Conservation (phyloP, 2,888 invertebrate genomes). For the Mongoloraphidia duomilia region DNA sequence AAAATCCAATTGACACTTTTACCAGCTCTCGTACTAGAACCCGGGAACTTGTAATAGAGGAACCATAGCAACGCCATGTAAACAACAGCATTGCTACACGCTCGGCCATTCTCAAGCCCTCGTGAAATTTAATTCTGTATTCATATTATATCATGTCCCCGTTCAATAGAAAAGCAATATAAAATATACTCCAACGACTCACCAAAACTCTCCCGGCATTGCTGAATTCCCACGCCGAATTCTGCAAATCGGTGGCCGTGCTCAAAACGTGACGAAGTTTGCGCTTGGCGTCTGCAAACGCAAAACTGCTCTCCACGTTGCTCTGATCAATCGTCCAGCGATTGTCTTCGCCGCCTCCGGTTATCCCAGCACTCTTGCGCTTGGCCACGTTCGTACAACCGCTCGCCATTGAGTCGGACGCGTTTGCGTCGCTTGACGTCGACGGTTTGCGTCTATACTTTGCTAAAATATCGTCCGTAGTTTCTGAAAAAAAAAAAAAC, state of each 20-base stretch:
- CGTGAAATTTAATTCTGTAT: no score
- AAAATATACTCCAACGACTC: no score
- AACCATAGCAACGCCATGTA: no score
- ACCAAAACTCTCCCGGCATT: constrained; percentile 5
- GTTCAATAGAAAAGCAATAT: no score
- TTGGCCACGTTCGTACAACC: constrained; percentile 25
- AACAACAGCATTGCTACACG: no score
- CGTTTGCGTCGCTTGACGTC: constrained; percentile 33
- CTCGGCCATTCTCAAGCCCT: no score
- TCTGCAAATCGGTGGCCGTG: constrained; percentile 41
- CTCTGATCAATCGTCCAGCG: constrained; percentile 35
- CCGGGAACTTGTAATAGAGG: no score
- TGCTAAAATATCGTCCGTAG: constrained; percentile 84
- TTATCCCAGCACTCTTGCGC: constrained; percentile 12
- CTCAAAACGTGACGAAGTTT: constrained; percentile 84
- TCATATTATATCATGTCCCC: no score
- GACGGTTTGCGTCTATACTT: constrained; percentile 71
- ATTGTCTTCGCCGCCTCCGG: constrained; percentile 32
- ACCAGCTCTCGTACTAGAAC: no score
- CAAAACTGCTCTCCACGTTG: constrained; percentile 39
- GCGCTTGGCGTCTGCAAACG: constrained; percentile 62
- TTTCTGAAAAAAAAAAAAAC: constrained; percentile 36
- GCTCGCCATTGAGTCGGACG: constrained; percentile 27
- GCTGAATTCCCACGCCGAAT: constrained; percentile 8
- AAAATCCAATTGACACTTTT: no score